Evolutionary conservation across 1,140 invertebrate genomes (phyloP), one percentile per base, ranked within the genome.

Genomic region (Drosophila grimshawi): DNA sequence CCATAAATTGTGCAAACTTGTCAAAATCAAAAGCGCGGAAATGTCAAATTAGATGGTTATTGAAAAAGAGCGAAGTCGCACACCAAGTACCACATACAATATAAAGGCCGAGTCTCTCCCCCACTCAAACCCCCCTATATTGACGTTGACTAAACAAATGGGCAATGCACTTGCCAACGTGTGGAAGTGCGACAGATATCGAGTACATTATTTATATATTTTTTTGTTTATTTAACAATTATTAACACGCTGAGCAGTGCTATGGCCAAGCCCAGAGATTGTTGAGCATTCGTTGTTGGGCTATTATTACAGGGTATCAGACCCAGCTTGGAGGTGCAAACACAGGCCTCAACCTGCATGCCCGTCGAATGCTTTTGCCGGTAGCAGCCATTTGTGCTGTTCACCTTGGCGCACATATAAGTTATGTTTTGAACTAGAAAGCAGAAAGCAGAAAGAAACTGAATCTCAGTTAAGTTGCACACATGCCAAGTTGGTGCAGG

Each of bases 341-440:
- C 86, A 52, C 90, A 92, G 3, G 86, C 90, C 57, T 92, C 90
- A 4, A 92, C 86, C 5, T 86, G 81, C 72, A 86, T 83, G 7
- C 90, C 90, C 10, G 78, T 77, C 3, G 76, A 39, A 48, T 80
- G 72, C n/a, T 61, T 78, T 52, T 92, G 82, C 2, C 48, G 78
- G 70, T 86, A 92, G 51, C 90, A 92, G 3, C 90, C 90, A 32
- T 81, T 88, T 7, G 55, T 78, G 6, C 27, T 76, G 35, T 91
- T 92, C 3, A 90, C 90, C 46, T 71, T 86, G 57, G 90, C 90
- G 35, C 90, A 91, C 90, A 92, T 92, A 45, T 92, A 92, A 0
- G 90, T 92, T n/a, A 89, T 91, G 29, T 92, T 92, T 39, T 92
- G 81, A 32, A 92, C 90, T 92, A 11, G 5, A 77, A 32, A 33